Conservation (phyloP, 2,888 invertebrate genomes). For the Drosophila affinis region DNA sequence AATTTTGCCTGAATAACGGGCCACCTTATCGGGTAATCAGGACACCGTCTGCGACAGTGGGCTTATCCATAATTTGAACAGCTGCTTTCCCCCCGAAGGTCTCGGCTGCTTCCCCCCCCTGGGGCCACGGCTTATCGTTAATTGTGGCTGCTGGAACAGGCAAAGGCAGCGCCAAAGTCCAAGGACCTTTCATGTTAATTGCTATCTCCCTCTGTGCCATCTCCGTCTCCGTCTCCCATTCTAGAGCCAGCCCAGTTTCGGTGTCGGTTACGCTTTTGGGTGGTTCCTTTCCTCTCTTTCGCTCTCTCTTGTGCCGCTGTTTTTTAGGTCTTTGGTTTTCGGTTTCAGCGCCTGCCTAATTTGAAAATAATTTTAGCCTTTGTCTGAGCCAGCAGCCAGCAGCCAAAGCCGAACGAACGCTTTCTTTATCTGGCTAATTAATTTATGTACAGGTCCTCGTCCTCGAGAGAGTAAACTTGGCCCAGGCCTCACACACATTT, state of each 20-base stretch:
- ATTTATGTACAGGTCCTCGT: constrained; percentile 58
- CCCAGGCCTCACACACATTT: not conserved
- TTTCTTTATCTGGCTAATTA: constrained; percentile 67
- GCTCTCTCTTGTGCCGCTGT: constrained; percentile 3
- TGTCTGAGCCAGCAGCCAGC: constrained; percentile 28
- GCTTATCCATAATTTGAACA: constrained; percentile 51
- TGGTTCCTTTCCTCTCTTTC: too few species aligned
- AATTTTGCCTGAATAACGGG: constrained; percentile 24
- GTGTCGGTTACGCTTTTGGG: constrained; percentile 10
- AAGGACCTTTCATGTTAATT: constrained; percentile 69
- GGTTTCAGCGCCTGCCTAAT: constrained; percentile 59
- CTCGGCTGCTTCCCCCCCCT: constrained; percentile 20
- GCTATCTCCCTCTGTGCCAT: constrained; percentile 29
- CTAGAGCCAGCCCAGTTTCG: constrained; percentile 5
- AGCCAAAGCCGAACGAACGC: constrained; percentile 22
- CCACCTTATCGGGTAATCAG: constrained; percentile 32
- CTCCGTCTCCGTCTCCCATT: constrained; percentile 1
- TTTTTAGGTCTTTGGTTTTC: constrained; percentile 42
- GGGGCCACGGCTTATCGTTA: constrained; percentile 66
- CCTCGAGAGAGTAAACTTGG: constrained; percentile 2
- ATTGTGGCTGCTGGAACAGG: constrained; percentile 53
- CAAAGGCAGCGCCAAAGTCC: constrained; percentile 52
- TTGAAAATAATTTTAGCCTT: constrained; percentile 68
- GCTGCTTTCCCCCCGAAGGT: constrained; percentile 47
- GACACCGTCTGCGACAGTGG: constrained; percentile 25